Conservation (phyloP, 2,888 invertebrate genomes). For the Drosophila infuscata region DNA sequence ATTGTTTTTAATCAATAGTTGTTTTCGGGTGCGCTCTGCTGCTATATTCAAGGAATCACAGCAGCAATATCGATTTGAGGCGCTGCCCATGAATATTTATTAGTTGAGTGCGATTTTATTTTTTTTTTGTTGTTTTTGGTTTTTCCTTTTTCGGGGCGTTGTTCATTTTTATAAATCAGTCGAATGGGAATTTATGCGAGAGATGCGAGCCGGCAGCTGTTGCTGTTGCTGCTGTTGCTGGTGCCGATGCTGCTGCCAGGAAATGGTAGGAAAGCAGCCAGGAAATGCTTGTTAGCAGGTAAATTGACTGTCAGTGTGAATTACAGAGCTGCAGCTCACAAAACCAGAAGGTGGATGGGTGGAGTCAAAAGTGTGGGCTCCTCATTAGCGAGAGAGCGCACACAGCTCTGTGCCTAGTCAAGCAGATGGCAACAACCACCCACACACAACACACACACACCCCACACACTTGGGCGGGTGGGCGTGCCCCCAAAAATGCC, state of each 20-base stretch:
- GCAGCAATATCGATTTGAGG: slow-evolving; percentile 28
- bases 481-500: slow-evolving; percentile 27
- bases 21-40: slow-evolving; percentile 2
- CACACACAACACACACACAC: slow-evolving; percentile 14
- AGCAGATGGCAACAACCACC: slow-evolving; percentile 23
- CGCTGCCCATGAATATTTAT: slow-evolving; percentile 69
- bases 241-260: slow-evolving; percentile 34
- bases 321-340: slow-evolving; percentile 40
- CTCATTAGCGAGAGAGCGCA: slow-evolving; percentile 41
- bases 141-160: slow-evolving; percentile 60
- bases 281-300: slow-evolving; percentile 74
- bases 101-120: slow-evolving; percentile 38
- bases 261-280: slow-evolving; percentile 40
- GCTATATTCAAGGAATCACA: slow-evolving; percentile 43
- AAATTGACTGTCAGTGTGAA: slow-evolving; percentile 71
- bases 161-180: slow-evolving; percentile 75
- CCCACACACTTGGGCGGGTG: background rate
- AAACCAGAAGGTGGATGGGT: slow-evolving; percentile 4
- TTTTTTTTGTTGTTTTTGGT: background rate
- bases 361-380: slow-evolving; percentile 44
- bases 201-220: slow-evolving; percentile 34
- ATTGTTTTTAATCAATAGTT: slow-evolving; percentile 59
- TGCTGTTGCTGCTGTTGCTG: slow-evolving; percentile 11
- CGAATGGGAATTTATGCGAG: slow-evolving; percentile 66
- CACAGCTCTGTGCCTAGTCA: slow-evolving; percentile 44